Base-by-base conservation (phyloP, 2,888 invertebrate species). In the Phengaris arion region DNA sequence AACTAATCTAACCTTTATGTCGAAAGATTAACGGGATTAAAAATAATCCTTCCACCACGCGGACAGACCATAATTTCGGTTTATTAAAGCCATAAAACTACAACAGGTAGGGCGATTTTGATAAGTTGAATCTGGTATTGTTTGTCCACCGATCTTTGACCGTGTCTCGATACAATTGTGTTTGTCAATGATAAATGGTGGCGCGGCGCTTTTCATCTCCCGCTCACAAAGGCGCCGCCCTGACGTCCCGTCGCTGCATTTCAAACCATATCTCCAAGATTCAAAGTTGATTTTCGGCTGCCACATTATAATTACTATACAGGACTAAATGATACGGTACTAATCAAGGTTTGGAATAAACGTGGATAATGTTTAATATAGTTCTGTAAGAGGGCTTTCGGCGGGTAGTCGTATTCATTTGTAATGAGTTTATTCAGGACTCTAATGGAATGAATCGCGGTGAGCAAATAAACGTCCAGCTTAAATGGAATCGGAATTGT, bases 151-250 rank as follows among this genome's bases (percentile, higher is more conserved):
- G 88, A 91, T 91, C 90, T 88, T 87, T 89, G 87, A 86, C 87
- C 87, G 85, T 88, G 89, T 90, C 89, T 88, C 89, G 88, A 92
- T 91, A 93, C 93, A 89, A 93, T 92, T 93, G 93, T 92, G 87
- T 92, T 92, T 93, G 93, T 92, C 92, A 92, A 93, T 93, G 93
- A 93, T 93, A 93, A 93, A 93, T 93, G 92, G 91, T 87, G 85
- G 87, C 86, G 90, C 93, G 92, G 93, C 80, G 85, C 91, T 90
- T 93, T 93, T 93, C 92, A 93, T 93, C 93, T 92, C 87, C 78
- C 82, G 79, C 82, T 83, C 84, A 90, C 92, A 93, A 93, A 93
- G 89, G 88, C 87, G 86, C 93, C 93, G 93, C 88, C 85, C 74
- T 72, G 75, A 48, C 74, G 76, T 74, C 59, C 48, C 6, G 74